A percentile compares a stretch with the other conserved stretches of the same genome.
Evolutionary conservation across 2,888 invertebrate species (phyloP).

Genomic region (Brenthis daphne): DNA sequence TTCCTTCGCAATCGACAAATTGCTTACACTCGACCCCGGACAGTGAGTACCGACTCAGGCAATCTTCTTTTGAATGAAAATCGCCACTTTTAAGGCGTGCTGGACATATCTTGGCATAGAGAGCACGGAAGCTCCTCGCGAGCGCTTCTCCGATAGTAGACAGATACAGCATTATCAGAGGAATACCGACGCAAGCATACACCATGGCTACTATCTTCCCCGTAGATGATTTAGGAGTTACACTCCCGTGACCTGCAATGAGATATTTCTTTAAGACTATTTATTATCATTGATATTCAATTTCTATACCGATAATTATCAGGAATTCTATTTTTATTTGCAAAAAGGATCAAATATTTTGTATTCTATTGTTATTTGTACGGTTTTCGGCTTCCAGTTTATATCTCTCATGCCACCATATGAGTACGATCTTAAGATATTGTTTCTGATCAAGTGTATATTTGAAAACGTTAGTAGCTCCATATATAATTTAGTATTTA

Average conservation of each 20-base stretch:
- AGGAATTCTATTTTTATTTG: too few relatives aligned
- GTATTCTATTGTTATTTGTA: too few relatives aligned
- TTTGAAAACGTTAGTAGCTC: too few relatives aligned
- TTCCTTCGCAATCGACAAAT: conserved; percentile 51
- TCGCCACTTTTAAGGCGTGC: conserved; percentile 50
- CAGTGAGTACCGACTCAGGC: conserved; percentile 48
- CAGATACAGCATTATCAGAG: conserved; percentile 92
- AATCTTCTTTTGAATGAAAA: conserved; percentile 56
- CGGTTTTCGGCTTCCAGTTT: neutral
- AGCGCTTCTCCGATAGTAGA: conserved; percentile 93
- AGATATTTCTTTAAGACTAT: conserved; percentile 23
- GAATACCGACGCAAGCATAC: conserved; percentile 93
- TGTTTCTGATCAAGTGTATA: too few relatives aligned
- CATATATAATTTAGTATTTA: too few relatives aligned
- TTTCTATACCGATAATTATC: too few relatives aligned
- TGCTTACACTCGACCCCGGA: conserved; percentile 48
- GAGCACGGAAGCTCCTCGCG: conserved; percentile 88
- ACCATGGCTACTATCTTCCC: conserved; percentile 91
- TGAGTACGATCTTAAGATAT: conserved; percentile 12
- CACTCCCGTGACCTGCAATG: conserved; percentile 90
- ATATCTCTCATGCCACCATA: conserved; percentile 11
- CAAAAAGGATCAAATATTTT: too few relatives aligned
- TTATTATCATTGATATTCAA: too few relatives aligned
- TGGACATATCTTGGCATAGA: conserved; percentile 83
- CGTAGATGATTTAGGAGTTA: conserved; percentile 90